Percentiles rank a stretch among this genome's conserved stretches.
These are phyloP conservation scores for Drosophila ficusphila DNA, from an alignment of 1,140 invertebrate species.

Conservation along the genomic window DNA sequence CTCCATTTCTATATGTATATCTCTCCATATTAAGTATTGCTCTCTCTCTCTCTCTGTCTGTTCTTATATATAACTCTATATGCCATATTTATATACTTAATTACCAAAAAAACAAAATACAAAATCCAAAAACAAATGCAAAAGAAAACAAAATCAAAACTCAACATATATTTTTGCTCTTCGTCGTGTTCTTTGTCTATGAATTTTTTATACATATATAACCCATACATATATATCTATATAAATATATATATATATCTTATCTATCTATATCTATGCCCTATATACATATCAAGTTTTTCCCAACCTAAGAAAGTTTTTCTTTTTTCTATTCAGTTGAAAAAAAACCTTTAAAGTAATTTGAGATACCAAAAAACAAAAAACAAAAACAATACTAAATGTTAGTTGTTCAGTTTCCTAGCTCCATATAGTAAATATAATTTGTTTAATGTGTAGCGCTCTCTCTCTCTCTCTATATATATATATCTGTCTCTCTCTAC, in stretches of 20 bases:
- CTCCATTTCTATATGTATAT: slow-evolving; percentile 35
- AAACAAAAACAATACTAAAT: slow-evolving; percentile 10
- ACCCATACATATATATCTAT: slow-evolving; percentile 43
- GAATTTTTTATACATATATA: slow-evolving; percentile 75
- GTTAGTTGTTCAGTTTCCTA: slow-evolving; percentile 43
- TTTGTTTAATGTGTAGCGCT: slow-evolving; percentile 53
- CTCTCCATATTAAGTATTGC: slow-evolving; percentile 58
- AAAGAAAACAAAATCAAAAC: slow-evolving; percentile 71
- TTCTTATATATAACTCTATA: slow-evolving; percentile 41
- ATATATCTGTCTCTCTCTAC: slow-evolving; percentile 17
- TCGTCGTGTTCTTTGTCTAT: slow-evolving; percentile 84
- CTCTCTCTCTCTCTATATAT: slow-evolving; percentile 33
- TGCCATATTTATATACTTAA: slow-evolving; percentile 51
- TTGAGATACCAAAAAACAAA: too few species aligned
- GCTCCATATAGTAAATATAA: slow-evolving; percentile 37
- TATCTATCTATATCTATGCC: slow-evolving; percentile 34
- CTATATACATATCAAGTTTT: slow-evolving; percentile 37
- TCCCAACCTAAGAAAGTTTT: slow-evolving; percentile 19
- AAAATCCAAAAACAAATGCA: slow-evolving; percentile 49
- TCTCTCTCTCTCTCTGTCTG: slow-evolving; percentile 51
- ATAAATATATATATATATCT: slow-evolving; percentile 44
- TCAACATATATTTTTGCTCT: slow-evolving; percentile 83
- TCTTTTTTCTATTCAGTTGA: slow-evolving; percentile 35
- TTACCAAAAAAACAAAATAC: slow-evolving; percentile 49
- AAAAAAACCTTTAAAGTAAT: slow-evolving; percentile 15